phyloP scores from a whole-genome alignment of 30 jellyfish, hydroid and myxozoan species.

The Aurelia aurita region DNA sequence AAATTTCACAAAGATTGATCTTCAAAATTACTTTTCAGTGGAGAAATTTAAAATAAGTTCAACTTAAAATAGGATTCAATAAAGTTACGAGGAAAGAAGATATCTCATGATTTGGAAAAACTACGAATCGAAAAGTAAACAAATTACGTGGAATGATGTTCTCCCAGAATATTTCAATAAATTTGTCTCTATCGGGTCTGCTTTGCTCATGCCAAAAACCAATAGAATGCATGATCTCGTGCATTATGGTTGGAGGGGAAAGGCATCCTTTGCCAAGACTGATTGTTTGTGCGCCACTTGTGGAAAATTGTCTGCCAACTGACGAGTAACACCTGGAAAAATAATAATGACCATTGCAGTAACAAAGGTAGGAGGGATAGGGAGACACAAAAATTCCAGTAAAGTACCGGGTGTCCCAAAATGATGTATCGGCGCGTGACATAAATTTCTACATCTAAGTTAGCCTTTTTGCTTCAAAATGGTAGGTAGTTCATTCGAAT shows the following conservation, averaged over 20 bases:
- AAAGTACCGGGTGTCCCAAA: no score
- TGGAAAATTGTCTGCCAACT: constrained; percentile 80
- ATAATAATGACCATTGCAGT: not conserved
- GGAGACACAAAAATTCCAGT: no score
- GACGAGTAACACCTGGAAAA: constrained; percentile 72
- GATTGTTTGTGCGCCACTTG: constrained; percentile 63
- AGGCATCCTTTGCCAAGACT: constrained; percentile 84
- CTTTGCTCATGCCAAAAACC: constrained; percentile 96
- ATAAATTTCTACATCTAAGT: no score
- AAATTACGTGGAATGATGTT: constrained; percentile 61
- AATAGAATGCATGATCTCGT: constrained; percentile 79
- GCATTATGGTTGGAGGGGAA: constrained; percentile 69
- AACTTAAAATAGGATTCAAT: no score
- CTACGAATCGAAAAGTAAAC: not conserved
- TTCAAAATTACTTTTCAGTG: no score
- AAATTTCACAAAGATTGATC: no score
- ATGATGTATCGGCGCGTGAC: no score
- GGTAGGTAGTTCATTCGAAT: no score
- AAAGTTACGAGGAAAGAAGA: no score
- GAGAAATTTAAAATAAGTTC: no score
- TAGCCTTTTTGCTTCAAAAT: no score
- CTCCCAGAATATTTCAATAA: constrained; percentile 90
- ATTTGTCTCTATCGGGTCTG: constrained; percentile 81
- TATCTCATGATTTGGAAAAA: not conserved
- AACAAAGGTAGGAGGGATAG: no score